These are phyloP conservation scores for Pantala flavescens DNA, from an alignment of 1,140 invertebrate species.

Conservation along the genomic window DNA sequence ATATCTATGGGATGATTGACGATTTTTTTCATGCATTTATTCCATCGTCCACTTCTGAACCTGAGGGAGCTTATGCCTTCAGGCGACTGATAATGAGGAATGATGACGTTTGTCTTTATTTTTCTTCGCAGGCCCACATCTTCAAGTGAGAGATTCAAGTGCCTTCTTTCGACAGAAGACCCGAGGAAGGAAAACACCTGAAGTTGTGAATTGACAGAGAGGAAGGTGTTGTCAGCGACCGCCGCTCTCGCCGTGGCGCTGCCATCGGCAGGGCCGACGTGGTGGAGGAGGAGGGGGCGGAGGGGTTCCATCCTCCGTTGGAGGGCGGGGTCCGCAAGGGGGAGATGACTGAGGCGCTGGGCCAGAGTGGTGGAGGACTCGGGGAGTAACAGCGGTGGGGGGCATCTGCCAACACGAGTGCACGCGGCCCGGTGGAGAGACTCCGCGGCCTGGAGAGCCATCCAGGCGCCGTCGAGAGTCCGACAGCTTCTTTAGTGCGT, in stretches of 20 bases:
- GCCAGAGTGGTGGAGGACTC: neutral
- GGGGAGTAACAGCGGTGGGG: neutral
- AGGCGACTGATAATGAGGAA: no score
- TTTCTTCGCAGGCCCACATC: no score
- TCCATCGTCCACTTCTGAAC: no score
- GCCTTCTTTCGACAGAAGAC: neutral
- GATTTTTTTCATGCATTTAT: no score
- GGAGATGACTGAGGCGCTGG: neutral
- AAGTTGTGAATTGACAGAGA: neutral
- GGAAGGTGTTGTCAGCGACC: neutral
- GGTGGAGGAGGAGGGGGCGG: neutral
- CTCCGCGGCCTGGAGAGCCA: neutral
- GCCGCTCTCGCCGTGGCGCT: neutral
- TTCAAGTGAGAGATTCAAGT: neutral
- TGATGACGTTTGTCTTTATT: no score
- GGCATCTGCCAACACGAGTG: neutral
- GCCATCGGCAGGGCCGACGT: neutral
- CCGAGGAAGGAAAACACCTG: neutral
- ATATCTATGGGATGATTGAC: no score
- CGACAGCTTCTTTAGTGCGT: neutral
- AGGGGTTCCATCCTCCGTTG: neutral
- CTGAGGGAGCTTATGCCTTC: no score
- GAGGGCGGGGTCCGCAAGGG: neutral
- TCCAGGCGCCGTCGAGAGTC: neutral
- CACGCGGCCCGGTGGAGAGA: neutral